A percentile compares a stretch with the other conserved stretches of the same genome.
Conservation (phyloP, 2,888 invertebrate species). For the Spodoptera exigua region DNA sequence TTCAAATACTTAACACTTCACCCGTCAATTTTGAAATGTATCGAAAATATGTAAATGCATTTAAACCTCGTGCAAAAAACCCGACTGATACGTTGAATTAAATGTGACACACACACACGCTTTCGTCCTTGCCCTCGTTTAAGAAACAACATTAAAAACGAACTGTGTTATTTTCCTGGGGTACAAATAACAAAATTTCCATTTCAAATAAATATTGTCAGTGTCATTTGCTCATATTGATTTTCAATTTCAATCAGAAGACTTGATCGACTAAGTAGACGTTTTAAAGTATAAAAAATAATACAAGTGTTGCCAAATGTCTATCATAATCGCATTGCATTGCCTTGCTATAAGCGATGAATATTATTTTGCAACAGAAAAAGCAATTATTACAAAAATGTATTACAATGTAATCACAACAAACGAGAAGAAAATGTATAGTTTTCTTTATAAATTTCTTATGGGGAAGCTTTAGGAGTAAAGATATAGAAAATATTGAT, state of each 20-base stretch:
- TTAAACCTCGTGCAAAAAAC: conserved; percentile 26
- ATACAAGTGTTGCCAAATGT: conserved; percentile 13
- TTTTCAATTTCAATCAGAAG: conserved; percentile 17
- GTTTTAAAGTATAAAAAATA: conserved; percentile 29
- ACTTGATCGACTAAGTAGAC: background rate
- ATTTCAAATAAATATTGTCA: conserved; percentile 20
- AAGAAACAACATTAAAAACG: conserved; percentile 32
- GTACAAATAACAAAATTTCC: conserved; percentile 23
- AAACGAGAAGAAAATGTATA: too few species aligned
- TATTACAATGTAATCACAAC: too few species aligned
- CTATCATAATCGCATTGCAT: too few species aligned
- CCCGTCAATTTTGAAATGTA: conserved; percentile 32
- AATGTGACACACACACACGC: conserved; percentile 42
- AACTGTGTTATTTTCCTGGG: conserved; percentile 42
- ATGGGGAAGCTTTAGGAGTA: too few species aligned
- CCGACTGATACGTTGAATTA: conserved; percentile 37
- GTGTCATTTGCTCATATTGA: conserved; percentile 26
- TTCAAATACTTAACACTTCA: conserved; percentile 34
- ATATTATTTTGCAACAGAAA: too few species aligned
- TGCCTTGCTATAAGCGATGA: too few species aligned
- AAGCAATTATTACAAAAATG: too few species aligned
- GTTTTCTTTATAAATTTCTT: too few species aligned
- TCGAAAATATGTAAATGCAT: conserved; percentile 38
- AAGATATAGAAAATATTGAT: too few species aligned
- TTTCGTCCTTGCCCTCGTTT: conserved; percentile 51